These are phyloP conservation scores for Psilopsiagon aymara DNA, from an alignment of 2,113 vertebrate species.

Conservation along the genomic window DNA sequence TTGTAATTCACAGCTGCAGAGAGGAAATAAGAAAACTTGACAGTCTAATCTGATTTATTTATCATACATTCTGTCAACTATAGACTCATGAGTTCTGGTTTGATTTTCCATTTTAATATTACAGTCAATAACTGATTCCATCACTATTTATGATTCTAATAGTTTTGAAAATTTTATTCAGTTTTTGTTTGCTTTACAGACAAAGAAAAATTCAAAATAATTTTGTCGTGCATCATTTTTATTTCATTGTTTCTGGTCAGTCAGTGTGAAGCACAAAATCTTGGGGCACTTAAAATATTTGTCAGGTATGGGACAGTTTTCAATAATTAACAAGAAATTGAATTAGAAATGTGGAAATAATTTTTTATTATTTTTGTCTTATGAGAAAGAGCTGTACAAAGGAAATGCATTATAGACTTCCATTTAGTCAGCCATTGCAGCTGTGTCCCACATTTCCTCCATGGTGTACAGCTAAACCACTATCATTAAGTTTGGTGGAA, in stretches of 20 bases:
- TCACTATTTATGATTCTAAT: neutral
- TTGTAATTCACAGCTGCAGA: neutral
- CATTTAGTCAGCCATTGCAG: neutral
- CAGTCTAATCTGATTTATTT: neutral
- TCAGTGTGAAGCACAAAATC: neutral
- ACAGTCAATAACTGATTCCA: neutral
- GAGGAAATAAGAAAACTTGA: neutral
- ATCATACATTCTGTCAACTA: neutral
- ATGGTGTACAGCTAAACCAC: neutral
- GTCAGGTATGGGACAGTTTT: neutral
- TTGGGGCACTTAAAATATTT: neutral
- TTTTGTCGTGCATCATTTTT: neutral
- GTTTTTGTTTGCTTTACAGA: neutral
- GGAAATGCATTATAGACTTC: neutral
- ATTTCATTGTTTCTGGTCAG: neutral
- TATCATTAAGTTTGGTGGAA: neutral
- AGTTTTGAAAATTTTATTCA: neutral
- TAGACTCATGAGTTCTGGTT: neutral
- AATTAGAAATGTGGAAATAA: neutral
- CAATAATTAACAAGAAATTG: neutral
- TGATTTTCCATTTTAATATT: neutral
- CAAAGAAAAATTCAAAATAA: neutral
- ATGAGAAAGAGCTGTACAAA: neutral
- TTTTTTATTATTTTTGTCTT: neutral
- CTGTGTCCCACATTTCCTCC: rapidly evolving